Conservation (phyloP, 1,140 invertebrate genomes). For the Plectrocnemia conspersa region DNA sequence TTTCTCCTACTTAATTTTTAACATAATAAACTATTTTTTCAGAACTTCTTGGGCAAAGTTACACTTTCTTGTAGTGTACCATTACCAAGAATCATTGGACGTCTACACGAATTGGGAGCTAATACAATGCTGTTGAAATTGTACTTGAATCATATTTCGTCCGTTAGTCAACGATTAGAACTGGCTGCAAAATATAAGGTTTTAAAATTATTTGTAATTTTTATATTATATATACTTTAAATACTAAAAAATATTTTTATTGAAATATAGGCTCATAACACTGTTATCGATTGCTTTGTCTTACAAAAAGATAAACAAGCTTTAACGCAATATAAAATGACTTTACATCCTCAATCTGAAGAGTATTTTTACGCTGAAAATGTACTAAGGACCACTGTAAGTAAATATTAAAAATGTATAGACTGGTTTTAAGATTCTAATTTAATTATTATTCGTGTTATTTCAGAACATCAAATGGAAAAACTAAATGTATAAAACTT, state of each 20-base stretch:
- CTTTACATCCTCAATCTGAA: conserved; percentile 47
- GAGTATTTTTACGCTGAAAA: conserved; percentile 53
- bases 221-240: background rate
- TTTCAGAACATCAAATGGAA: conserved; percentile 28
- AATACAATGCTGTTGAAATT: conserved; percentile 39
- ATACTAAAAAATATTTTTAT: background rate
- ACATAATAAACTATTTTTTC: conserved; percentile 4
- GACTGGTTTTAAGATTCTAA: background rate
- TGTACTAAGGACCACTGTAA: conserved; percentile 45
- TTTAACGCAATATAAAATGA: conserved; percentile 50
- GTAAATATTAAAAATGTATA: conserved; percentile 22
- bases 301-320: conserved; percentile 49
- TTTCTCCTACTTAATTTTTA: background rate
- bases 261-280: background rate
- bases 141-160: conserved; percentile 41
- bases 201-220: conserved; percentile 12
- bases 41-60: conserved; percentile 48
- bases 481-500: too few species aligned
- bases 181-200: conserved; percentile 47
- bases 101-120: conserved; percentile 41
- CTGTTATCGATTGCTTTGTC: conserved; percentile 45
- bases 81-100: conserved; percentile 40
- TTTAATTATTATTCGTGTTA: conserved; percentile 11
- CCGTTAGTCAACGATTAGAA: conserved; percentile 40
- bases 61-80: conserved; percentile 47